Base-by-base conservation (phyloP, 2,797 vertebrate genomes). In the Enteromius fasciolatus region DNA sequence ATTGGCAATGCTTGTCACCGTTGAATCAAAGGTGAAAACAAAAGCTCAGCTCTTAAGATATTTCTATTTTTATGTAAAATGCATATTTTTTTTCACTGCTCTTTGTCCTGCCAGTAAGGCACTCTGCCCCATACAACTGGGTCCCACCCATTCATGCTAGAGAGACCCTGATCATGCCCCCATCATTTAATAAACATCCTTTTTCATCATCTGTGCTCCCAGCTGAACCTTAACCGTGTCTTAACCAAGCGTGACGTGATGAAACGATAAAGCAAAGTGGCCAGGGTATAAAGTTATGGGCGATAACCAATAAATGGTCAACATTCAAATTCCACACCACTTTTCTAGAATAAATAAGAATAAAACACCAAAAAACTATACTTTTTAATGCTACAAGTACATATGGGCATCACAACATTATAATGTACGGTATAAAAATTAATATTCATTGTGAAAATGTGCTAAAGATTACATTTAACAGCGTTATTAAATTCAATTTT, bases 31-130 rank as follows among this genome's bases (percentile, higher is more conserved):
- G 25, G 64, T 54, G 48, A 73, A 73, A 81, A 46, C 54, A 46
- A 76, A 76, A 67, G 33, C 57, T 18, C 76, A 48, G 52, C 63
- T 74, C 28, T 52, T 74, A 73, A 59, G 61, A 31, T 48, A 69
- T 18, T 39, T 54, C 5, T 23, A 69, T 67, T 67, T 54, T 52
- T 33, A 82, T 54, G 59, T 54, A 76, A 52, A 76, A 82, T 82
- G 66, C 68, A 67, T 66, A 76, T 83, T 85, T 86, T 41, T 36
- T 39, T 41, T 41, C 63, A 92, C 90, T 92, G 92, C 91, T 91
- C 92, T 90, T 91, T 90, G 91, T 91, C 89, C 92, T 82, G 79
- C 85, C 82, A 90, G 92, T 95, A 95, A 95, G 94, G 94, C 94
- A 95, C 94, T 94, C 93, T 59, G 91, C 91, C 94, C 93, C 91